A percentile compares a stretch with the other conserved stretches of the same genome.
These are phyloP conservation scores for Gallinago stenura DNA, from an alignment of 2,797 vertebrate species.

Conservation along the genomic window DNA sequence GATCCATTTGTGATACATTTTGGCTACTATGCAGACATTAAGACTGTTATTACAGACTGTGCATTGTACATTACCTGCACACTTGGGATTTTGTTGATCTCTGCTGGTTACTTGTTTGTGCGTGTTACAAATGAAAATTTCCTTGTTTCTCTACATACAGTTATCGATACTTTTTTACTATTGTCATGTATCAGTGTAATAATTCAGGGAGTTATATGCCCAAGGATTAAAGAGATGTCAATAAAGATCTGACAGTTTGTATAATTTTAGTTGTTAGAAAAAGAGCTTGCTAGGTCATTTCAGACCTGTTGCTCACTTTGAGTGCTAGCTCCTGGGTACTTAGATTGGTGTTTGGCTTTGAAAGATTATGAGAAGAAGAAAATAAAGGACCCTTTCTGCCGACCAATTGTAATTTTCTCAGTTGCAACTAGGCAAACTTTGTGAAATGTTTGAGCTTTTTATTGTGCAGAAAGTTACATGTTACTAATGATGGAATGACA, in stretches of 20 bases:
- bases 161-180: neutral
- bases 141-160: neutral
- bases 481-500: neutral
- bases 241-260: neutral
- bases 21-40: neutral
- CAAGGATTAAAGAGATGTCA: neutral
- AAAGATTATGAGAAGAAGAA: neutral
- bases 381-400: neutral
- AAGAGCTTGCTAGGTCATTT: neutral
- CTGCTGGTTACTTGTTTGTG: neutral
- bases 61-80: neutral
- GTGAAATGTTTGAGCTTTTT: neutral
- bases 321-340: neutral
- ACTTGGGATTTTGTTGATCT: neutral
- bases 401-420: neutral
- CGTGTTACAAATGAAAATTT: neutral
- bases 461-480: neutral
- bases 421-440: neutral
- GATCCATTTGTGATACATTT: neutral
- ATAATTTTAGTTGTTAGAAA: neutral
- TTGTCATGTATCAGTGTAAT: neutral
- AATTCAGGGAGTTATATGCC: neutral
- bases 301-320: neutral
- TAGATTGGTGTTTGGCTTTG: neutral
- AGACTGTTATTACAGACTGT: neutral